Conservation (phyloP, 1,140 invertebrate species). For the Dendrolimus kikuchii region DNA sequence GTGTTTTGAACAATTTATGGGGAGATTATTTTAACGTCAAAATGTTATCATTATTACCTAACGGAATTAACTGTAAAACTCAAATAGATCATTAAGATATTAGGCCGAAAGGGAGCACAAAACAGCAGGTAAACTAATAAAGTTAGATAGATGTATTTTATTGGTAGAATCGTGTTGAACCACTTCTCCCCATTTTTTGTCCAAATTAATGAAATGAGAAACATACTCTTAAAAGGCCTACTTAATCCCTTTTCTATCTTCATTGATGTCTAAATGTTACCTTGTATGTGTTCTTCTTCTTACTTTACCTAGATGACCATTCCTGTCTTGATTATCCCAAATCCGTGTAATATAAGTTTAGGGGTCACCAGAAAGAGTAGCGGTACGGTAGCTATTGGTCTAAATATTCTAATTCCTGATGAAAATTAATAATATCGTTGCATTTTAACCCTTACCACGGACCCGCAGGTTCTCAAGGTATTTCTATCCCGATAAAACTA, state of each 20-base stretch:
- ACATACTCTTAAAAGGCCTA: conserved; percentile 19
- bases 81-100: neutral
- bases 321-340: conserved; percentile 29
- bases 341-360: conserved; percentile 34
- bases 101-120: too few relatives aligned
- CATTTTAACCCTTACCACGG: conserved; percentile 69
- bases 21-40: conserved; percentile 13
- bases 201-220: conserved; percentile 16
- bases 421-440: conserved; percentile 67
- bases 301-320: conserved; percentile 38
- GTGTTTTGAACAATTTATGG: conserved; percentile 41
- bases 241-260: conserved; percentile 39
- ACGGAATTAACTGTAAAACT: neutral
- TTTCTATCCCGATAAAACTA: conserved; percentile 67
- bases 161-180: too few relatives aligned
- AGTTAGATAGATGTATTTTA: too few relatives aligned
- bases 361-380: conserved; percentile 51
- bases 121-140: too few relatives aligned
- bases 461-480: conserved; percentile 84
- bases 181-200: conserved; percentile 26
- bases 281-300: conserved; percentile 48
- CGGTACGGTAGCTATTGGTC: conserved; percentile 40
- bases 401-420: conserved; percentile 46
- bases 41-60: conserved; percentile 4
- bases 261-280: conserved; percentile 58